A percentile compares a stretch with the other conserved stretches of the same genome.
Evolutionary conservation across 1,140 invertebrate genomes (phyloP).

Genomic region (Leptopilina boulardi): DNA sequence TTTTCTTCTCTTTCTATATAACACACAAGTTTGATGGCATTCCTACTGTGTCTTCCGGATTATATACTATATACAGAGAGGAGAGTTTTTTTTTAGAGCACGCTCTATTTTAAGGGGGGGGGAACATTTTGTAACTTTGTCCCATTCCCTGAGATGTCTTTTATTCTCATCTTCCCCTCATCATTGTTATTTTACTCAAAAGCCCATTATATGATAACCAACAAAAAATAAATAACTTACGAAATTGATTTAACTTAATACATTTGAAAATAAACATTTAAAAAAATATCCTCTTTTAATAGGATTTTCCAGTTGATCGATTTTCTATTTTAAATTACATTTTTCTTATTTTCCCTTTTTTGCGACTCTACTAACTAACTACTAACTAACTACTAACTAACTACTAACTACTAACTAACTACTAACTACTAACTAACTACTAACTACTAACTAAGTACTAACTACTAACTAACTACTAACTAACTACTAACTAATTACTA

Average conservation of each 20-base stretch:
- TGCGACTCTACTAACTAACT: too few relatives aligned
- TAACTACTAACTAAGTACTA: too few relatives aligned
- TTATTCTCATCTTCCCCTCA: not conserved
- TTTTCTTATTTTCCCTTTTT: too few relatives aligned
- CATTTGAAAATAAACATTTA: too few relatives aligned
- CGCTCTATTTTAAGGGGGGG: constrained; percentile 19
- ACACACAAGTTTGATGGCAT: constrained; percentile 42
- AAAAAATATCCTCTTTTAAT: not conserved
- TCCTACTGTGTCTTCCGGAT: constrained; percentile 55
- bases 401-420: too few relatives aligned
- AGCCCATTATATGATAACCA: constrained; percentile 23
- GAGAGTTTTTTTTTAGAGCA: not conserved
- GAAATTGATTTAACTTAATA: not conserved
- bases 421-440: too few relatives aligned
- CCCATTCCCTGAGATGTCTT: not conserved
- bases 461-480: too few relatives aligned
- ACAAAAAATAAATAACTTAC: not conserved
- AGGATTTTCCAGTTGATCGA: not conserved
- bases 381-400: too few relatives aligned
- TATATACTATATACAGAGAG: constrained; percentile 43
- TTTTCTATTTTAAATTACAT: too few relatives aligned
- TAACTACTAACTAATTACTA: too few relatives aligned
- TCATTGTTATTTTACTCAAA: constrained; percentile 30
- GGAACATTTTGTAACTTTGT: constrained; percentile 24
- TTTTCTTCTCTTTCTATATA: not conserved